Base-by-base conservation (phyloP, 1,140 invertebrate species). In the Ceratosolen fusciceps region DNA sequence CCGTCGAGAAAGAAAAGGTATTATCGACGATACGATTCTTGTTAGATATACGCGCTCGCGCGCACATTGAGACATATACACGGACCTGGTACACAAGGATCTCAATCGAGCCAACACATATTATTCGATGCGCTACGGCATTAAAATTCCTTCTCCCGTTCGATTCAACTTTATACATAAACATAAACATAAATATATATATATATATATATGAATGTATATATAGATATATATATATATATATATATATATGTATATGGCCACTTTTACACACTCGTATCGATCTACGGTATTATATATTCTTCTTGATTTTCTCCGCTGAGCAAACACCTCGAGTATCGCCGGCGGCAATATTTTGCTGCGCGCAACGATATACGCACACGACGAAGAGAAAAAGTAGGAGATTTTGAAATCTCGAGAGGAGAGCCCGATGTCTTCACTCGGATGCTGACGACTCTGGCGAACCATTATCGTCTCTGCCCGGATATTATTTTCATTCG, bases 151-250 rank as follows among this genome's bases (percentile, higher is more conserved):
- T 16, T 52, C 19, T 81, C 71, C 31, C 82, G 75, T 76, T 84
- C 81, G 81, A 83, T 83, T 83, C 84, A 82, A 84, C 77, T 74
- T 75, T 79, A 60, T 73, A 76, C 68, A 80, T 76, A 78, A 77
- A 84, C 82, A 82, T n/a, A n/a, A n/a, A n/a, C n/a, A n/a, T n/a
- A n/a, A n/a, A n/a, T n/a, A n/a, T n/a, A n/a, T n/a, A n/a, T n/a
- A n/a, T n/a, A n/a, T n/a, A n/a, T n/a, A n/a, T n/a, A n/a, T n/a
- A n/a, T n/a, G n/a, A n/a, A n/a, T n/a, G n/a, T n/a, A n/a, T n/a
- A n/a, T n/a, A n/a, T n/a, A n/a, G n/a, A n/a, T n/a, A n/a, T n/a
- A n/a, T n/a, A n/a, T n/a, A n/a, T n/a, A n/a, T n/a, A n/a, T n/a
- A n/a, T n/a, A n/a, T n/a, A n/a, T n/a, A n/a, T n/a, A n/a, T n/a